Conservation (phyloP, 2,113 vertebrate genomes). For the Condylura cristata region DNA sequence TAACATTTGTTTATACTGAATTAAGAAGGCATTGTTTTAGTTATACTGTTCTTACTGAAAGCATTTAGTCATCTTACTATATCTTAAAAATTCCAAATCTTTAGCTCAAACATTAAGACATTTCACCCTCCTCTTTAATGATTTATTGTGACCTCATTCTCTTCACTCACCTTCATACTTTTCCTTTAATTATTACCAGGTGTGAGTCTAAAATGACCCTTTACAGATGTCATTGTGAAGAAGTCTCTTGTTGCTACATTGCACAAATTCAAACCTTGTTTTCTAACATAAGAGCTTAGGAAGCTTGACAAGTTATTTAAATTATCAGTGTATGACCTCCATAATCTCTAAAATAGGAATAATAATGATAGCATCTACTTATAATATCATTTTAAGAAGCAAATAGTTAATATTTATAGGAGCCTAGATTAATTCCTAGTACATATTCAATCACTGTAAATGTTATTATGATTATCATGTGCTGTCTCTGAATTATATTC, state of each 20-base stretch:
- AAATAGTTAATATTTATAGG: slow-evolving; percentile 6
- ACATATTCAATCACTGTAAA: not conserved
- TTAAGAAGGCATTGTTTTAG: not conserved
- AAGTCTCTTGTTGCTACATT: not conserved
- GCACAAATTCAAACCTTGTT: slow-evolving; percentile 1
- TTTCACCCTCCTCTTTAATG: not conserved
- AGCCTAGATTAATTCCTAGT: not conserved
- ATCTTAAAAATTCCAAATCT: not conserved
- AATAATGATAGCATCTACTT: not conserved
- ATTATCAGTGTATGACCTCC: not conserved
- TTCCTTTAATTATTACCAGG: slow-evolving; percentile 14
- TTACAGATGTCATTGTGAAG: not conserved
- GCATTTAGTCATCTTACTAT: not conserved
- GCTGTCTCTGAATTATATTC: not conserved
- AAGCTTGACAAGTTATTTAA: not conserved
- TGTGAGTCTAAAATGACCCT: not conserved
- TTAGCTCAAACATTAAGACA: not conserved
- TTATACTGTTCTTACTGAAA: not conserved
- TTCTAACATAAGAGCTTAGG: not conserved
- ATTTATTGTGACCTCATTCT: not conserved
- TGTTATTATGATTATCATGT: not conserved
- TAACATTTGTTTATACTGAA: not conserved
- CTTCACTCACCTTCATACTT: not conserved
- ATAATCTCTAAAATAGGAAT: not conserved
- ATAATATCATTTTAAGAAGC: not conserved